Conservation (phyloP, 2,113 vertebrate genomes). For the Austrofundulus limnaeus region DNA sequence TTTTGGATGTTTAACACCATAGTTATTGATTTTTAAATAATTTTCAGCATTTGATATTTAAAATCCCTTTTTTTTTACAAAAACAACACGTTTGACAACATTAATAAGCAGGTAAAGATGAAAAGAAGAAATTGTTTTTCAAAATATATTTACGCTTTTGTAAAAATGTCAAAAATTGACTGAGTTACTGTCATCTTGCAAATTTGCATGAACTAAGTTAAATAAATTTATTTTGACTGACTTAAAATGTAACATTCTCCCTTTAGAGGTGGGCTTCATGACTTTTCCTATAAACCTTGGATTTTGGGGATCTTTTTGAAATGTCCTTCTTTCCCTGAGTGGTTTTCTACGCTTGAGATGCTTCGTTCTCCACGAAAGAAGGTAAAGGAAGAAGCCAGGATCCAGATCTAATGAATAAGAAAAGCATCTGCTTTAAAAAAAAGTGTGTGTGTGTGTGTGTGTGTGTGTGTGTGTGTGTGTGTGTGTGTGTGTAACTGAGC, state of each 20-base stretch:
- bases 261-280: conserved; percentile 4
- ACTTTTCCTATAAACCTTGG: no score
- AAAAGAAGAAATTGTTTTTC: neutral
- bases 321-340: conserved; percentile 47
- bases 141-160: neutral
- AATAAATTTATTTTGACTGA: neutral
- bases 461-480: no score
- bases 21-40: no score
- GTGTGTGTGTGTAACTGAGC: conserved; percentile 65
- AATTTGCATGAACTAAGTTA: no score
- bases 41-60: no score
- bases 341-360: conserved; percentile 65
- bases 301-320: conserved; percentile 36
- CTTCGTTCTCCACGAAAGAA: conserved; percentile 55
- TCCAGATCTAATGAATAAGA: conserved; percentile 81
- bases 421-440: conserved; percentile 74
- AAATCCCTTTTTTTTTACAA: no score
- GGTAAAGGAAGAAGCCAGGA: conserved; percentile 71
- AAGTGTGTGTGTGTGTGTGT: no score
- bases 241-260: neutral
- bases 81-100: no score
- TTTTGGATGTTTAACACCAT: no score
- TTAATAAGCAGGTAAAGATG: neutral
- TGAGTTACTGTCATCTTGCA: no score
- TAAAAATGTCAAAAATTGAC: no score